A percentile compares a stretch with the other conserved stretches of the same genome.
phyloP scores from a whole-genome alignment of 2,888 invertebrate species.

The Neoitamus cyanurus region DNA sequence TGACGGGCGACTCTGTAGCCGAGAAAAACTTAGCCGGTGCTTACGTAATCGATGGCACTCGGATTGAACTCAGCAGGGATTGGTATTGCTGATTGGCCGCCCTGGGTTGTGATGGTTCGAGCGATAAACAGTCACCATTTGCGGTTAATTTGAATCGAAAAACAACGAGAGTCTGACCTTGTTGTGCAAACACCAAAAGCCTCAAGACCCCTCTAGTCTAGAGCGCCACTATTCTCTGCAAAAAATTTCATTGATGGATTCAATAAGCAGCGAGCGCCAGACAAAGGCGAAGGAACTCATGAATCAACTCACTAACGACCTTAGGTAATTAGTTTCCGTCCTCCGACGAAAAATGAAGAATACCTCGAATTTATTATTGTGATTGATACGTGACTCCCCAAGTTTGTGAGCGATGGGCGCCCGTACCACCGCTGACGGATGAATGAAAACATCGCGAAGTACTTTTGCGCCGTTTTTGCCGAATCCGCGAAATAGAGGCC shows the following conservation, averaged over 20 bases:
- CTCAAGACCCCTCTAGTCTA: no score
- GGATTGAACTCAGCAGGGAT: neutral
- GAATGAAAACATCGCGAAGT: neutral
- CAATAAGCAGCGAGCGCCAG: neutral
- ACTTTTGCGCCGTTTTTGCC: neutral
- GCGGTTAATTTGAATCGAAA: neutral
- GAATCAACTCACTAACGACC: slow-evolving; percentile 11
- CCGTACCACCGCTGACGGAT: neutral
- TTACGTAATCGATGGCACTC: neutral
- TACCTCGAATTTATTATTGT: slow-evolving; percentile 3
- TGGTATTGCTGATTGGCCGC: neutral
- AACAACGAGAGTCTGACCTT: neutral
- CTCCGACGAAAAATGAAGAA: neutral
- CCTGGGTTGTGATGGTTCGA: no score
- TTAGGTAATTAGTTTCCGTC: neutral
- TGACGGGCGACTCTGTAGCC: neutral
- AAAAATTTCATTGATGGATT: slow-evolving; percentile 21
- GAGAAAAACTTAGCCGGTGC: neutral
- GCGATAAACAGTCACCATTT: neutral
- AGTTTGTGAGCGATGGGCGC: slow-evolving; percentile 11
- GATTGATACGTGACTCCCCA: slow-evolving; percentile 9
- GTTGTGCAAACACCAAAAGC: neutral
- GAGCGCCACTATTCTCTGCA: neutral
- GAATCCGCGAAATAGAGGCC: neutral
- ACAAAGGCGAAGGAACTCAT: neutral